Conservation (phyloP, 2,888 invertebrate species). For the Cistogaster globosa region DNA sequence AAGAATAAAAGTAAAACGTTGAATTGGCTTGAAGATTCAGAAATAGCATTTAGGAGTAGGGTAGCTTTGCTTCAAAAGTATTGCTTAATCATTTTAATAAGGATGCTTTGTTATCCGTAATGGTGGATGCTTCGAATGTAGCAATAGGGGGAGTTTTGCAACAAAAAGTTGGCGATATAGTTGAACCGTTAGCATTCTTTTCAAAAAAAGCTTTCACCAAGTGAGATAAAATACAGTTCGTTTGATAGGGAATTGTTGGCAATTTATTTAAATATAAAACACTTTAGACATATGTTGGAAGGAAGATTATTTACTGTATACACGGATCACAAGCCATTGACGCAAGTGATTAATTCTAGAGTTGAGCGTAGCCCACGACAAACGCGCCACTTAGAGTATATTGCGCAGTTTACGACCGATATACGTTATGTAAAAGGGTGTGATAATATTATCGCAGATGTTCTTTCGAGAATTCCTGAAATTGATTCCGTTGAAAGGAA, state of each 20-base stretch:
- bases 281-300: constrained; percentile 4
- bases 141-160: too few relatives aligned
- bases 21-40: background rate
- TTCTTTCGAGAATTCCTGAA: background rate
- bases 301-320: background rate
- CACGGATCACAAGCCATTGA: constrained; percentile 12
- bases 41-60: background rate
- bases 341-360: background rate
- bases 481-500: background rate
- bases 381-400: background rate
- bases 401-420: background rate
- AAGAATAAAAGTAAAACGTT: background rate
- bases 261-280: constrained; percentile 10
- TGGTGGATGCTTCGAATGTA: too few relatives aligned
- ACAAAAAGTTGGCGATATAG: too few relatives aligned
- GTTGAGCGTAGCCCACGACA: background rate
- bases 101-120: too few relatives aligned
- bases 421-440: background rate
- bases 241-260: constrained; percentile 6
- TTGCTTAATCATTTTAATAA: too few relatives aligned
- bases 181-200: background rate
- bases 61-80: background rate
- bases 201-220: background rate
- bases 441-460: background rate
- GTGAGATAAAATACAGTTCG: constrained; percentile 2